phyloP scores from a whole-genome alignment of 2,888 invertebrate species.

The Rhamnusium bicolor region DNA sequence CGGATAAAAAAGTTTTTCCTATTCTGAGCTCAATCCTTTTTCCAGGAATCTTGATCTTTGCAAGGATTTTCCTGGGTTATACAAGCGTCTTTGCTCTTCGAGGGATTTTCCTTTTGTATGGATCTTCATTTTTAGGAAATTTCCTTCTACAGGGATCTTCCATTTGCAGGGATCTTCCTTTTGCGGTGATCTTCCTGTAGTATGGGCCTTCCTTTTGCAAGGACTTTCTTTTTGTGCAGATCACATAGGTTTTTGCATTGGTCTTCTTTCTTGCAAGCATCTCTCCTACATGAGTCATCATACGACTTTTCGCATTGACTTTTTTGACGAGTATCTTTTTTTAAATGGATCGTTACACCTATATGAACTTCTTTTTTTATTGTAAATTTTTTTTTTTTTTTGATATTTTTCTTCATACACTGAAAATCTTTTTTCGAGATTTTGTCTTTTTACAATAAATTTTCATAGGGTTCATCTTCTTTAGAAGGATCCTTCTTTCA shows the following conservation, averaged over 20 bases:
- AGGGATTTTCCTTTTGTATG: too few species aligned
- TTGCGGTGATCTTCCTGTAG: constrained; percentile 39
- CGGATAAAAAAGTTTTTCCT: too few species aligned
- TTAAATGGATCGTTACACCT: too few species aligned
- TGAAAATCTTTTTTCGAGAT: too few species aligned
- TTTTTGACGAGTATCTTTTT: constrained; percentile 46
- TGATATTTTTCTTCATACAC: too few species aligned
- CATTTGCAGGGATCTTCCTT: constrained; percentile 20
- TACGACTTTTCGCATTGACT: constrained; percentile 9
- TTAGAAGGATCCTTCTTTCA: too few species aligned
- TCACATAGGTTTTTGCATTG: too few species aligned
- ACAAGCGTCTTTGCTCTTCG: constrained; percentile 29
- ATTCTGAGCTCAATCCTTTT: too few species aligned
- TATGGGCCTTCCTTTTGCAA: constrained; percentile 39
- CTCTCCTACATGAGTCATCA: constrained; percentile 43
- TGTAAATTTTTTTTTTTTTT: too few species aligned
- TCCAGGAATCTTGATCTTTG: constrained; percentile 37
- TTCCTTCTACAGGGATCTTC: neutral
- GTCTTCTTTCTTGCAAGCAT: constrained; percentile 36
- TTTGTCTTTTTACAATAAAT: too few species aligned
- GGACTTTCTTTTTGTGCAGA: constrained; percentile 34
- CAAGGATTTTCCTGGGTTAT: constrained; percentile 26
- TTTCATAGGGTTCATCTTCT: too few species aligned
- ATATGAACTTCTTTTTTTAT: too few species aligned
- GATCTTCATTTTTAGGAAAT: neutral